Evolutionary conservation across 2,888 invertebrate genomes (phyloP), one percentile per base, ranked within the genome.

Genomic region (Eristalis pertinax): DNA sequence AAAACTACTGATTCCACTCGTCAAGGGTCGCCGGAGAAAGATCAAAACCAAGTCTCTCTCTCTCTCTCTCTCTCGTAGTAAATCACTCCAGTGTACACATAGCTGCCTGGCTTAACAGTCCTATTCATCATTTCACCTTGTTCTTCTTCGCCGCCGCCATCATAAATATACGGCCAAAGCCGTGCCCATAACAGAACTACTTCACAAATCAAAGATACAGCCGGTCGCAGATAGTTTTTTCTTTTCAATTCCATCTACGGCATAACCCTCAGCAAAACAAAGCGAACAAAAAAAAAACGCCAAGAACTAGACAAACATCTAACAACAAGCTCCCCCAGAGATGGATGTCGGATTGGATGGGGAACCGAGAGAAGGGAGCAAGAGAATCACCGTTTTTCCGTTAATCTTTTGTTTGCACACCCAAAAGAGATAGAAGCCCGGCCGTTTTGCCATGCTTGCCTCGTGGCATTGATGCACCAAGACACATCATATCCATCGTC

Each of bases 391-490:
- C 72, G 80, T 84, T 84, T 82, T 79, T 75, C 80, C 84, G 79
- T 84, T 87, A 80, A 87, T 73, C 87, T 80, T 80, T 87, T 87
- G 87, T 87, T 87, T 76, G 76, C 72, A 68, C 76, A 73, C 43
- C 67, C 72, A 64, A 79, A 80, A 84, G 79, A 75, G 43, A 24
- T 79, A 50, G 15, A 58, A 83, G 70, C 63, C 38, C 67, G 68
- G 13, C 50, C 56, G 35, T 50, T n/a, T 63, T 56, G 38, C 19
- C n/a, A 8, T 64, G 63, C 35, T 10, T 10, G 32, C 60, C 68
- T 32, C 41, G 56, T 82, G 60, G 26, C 60, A 24, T 5, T 60
- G 69, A 86, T 86, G 82, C 85, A 86, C 77, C 82, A 64, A 64
- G 79, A 74, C 78, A 69, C 76, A 79, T 50, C 43, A 50, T 50